Base-by-base conservation (phyloP, 1,140 invertebrate genomes). In the Heterodera carotae region DNA sequence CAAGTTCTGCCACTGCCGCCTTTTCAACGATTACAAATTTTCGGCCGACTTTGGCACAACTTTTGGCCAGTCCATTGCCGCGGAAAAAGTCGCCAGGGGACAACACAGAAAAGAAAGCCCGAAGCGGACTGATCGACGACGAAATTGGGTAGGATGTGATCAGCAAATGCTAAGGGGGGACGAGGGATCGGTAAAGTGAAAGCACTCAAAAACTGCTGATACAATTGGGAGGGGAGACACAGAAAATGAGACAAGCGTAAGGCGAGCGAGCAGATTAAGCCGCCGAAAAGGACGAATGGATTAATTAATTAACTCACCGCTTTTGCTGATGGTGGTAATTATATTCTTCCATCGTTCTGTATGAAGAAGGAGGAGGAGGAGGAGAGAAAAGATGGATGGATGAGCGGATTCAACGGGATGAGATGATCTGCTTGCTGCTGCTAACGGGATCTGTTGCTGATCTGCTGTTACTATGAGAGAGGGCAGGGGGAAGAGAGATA, bases 121-220 rank as follows among this genome's bases (percentile, higher is more conserved):
- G 62, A 29, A 66, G 62, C 25, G 62, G 62, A 66, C 62, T 66
- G 62, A 66, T 66, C 62, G 62, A 66, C 62, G 62, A 66, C 62
- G 62, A 66, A 66, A 66, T 66, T 15, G 62, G 33, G 62, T 66
- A 22, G 22, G 62, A 12, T 12, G 12, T 12, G 27, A 66, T 31
- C 62, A 34, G 62, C 0, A 0, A 27, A 66, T n/a, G 39, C 6
- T 43, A 8, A 43, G 12, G 39, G 6, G 39, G 39, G 39, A 43
- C 6, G 12, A 8, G 39, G 12, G 12, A 43, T 43, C 12, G 39
- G 39, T 43, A 39, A 43, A 43, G 12, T 12, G 39, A 43, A 43
- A 2, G 0, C 39, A 43, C 12, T 43, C 12, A 12, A 8, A 6
- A 43, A 43, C 39, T 12, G 39, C 39, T 12, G 39, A 43, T 43